Conservation (phyloP, 1,140 invertebrate genomes). For the Cydia strobilella region DNA sequence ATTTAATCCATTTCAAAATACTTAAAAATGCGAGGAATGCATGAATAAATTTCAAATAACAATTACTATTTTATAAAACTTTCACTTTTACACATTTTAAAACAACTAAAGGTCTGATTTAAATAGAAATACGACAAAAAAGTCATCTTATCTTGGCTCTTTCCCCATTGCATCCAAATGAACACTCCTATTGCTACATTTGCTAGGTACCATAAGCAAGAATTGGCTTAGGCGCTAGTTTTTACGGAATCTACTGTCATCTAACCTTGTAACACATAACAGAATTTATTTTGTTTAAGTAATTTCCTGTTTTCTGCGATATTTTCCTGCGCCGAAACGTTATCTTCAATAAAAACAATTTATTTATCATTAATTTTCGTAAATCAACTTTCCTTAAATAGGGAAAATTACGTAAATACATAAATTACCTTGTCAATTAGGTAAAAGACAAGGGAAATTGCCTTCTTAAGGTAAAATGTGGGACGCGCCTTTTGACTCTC, state of each 20-base stretch:
- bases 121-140: too few relatives aligned
- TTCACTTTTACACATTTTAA: too few relatives aligned
- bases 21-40: too few relatives aligned
- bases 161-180: too few relatives aligned
- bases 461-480: constrained; percentile 24
- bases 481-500: constrained; percentile 9
- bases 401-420: constrained; percentile 10
- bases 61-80: too few relatives aligned
- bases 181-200: too few relatives aligned
- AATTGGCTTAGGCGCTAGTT: neutral
- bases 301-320: neutral
- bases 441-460: constrained; percentile 12
- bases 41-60: too few relatives aligned
- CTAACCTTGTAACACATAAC: neutral
- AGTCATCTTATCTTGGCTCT: too few relatives aligned
- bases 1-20: too few relatives aligned
- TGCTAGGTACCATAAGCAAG: too few relatives aligned
- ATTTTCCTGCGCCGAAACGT: neutral
- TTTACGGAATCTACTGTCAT: neutral
- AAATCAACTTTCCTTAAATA: neutral
- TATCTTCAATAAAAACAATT: neutral
- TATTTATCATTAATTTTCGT: neutral
- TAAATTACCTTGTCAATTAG: constrained; percentile 26
- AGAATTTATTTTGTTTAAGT: neutral
- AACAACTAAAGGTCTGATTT: too few relatives aligned